phyloP scores from a whole-genome alignment of 2,888 invertebrate species.

The Stomorhina lunata region DNA sequence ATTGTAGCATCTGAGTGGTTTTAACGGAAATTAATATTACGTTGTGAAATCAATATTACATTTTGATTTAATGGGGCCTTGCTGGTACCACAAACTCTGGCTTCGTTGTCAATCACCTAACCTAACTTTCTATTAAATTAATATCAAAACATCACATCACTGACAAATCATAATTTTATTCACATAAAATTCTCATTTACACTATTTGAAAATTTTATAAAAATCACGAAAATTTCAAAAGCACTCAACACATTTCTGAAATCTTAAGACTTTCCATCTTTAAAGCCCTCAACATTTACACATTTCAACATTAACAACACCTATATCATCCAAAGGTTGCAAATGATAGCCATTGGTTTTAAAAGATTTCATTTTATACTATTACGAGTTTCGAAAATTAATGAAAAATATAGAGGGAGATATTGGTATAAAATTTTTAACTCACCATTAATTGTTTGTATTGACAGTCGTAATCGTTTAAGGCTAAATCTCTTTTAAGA shows the following conservation, averaged over 20 bases:
- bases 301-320: neutral
- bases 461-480: slow-evolving; percentile 73
- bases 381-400: too few species aligned
- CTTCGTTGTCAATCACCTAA: too few species aligned
- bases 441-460: slow-evolving; percentile 72
- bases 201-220: neutral
- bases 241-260: neutral
- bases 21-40: too few species aligned
- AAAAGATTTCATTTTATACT: slow-evolving; percentile 67
- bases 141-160: too few species aligned
- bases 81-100: too few species aligned
- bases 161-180: too few species aligned
- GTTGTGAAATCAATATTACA: too few species aligned
- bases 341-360: slow-evolving; percentile 66
- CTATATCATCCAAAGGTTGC: slow-evolving; percentile 68
- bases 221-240: neutral
- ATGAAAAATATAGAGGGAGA: slow-evolving; percentile 37
- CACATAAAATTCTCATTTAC: slow-evolving; percentile 21
- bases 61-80: too few species aligned
- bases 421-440: neutral
- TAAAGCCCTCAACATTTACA: slow-evolving; percentile 37
- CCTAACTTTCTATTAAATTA: too few species aligned
- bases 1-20: too few species aligned
- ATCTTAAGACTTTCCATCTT: neutral
- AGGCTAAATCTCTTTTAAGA: slow-evolving; percentile 70